Conservation (phyloP, 2,888 invertebrate species). For the Sarcophaga variegata region DNA sequence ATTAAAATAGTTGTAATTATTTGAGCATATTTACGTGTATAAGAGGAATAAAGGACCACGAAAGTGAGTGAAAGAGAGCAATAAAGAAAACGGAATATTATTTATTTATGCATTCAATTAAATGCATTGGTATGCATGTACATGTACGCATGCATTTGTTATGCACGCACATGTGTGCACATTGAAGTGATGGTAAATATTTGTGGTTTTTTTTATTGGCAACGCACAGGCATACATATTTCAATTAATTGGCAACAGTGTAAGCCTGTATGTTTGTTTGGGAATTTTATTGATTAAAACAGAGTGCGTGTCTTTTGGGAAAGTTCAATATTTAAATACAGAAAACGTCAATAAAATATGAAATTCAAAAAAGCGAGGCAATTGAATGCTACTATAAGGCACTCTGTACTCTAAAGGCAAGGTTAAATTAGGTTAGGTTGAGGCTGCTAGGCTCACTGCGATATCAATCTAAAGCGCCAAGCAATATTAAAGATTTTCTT, state of each 20-base stretch:
- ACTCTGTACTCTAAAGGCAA: too few relatives aligned
- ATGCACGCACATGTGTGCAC: background rate
- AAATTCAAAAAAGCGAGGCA: background rate
- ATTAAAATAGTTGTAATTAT: slow-evolving; percentile 46
- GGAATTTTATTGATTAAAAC: background rate
- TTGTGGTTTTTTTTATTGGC: background rate
- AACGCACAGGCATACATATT: background rate
- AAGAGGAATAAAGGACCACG: background rate
- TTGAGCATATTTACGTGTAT: background rate
- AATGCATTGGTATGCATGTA: slow-evolving; percentile 8
- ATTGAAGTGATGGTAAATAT: background rate
- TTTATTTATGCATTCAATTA: slow-evolving; percentile 38
- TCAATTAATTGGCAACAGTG: background rate
- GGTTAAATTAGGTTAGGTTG: too few relatives aligned
- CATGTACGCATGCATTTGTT: background rate
- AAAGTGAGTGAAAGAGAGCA: background rate
- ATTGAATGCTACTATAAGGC: background rate
- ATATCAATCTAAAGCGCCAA: too few relatives aligned
- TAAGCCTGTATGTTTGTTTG: background rate
- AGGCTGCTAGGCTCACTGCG: too few relatives aligned
- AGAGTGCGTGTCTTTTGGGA: background rate
- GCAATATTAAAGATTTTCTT: too few relatives aligned
- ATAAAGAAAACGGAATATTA: background rate
- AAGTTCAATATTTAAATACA: background rate
- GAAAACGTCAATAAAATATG: background rate